Evolutionary conservation across 2,113 vertebrate species (phyloP).

Genomic region (Carollia perspicillata): DNA sequence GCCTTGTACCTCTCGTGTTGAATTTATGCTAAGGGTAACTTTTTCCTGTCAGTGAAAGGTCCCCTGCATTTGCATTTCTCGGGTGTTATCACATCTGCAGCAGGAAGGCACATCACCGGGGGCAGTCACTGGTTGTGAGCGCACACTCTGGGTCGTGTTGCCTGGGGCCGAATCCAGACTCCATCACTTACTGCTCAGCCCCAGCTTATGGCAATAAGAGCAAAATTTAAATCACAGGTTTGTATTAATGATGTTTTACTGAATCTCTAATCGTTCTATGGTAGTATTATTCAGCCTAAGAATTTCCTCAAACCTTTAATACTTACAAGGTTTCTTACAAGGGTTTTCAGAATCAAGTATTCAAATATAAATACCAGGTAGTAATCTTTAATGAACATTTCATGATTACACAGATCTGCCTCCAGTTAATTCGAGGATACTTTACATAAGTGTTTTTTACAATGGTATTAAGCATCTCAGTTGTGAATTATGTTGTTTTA

Average conservation of each 20-base stretch:
- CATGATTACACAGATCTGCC: background rate
- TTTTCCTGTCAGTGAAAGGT: background rate
- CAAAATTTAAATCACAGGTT: background rate
- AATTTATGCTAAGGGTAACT: background rate
- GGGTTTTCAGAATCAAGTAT: constrained; percentile 31
- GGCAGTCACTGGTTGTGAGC: background rate
- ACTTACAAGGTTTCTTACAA: background rate
- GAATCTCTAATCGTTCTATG: background rate
- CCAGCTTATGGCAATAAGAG: background rate
- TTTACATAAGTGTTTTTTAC: background rate
- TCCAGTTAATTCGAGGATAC: background rate
- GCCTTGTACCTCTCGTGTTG: background rate
- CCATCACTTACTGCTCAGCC: background rate
- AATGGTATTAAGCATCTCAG: background rate
- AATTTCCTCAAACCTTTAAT: background rate
- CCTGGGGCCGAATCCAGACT: background rate
- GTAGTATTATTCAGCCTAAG: background rate
- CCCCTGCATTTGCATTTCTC: background rate
- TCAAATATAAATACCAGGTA: constrained; percentile 1
- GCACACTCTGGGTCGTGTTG: background rate
- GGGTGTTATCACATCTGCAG: background rate
- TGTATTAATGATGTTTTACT: background rate
- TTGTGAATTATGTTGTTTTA: background rate
- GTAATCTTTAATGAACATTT: constrained; percentile 14
- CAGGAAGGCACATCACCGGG: background rate